Evolutionary conservation across 2,888 invertebrate species (phyloP).

Genomic region (Xylota sylvarum): DNA sequence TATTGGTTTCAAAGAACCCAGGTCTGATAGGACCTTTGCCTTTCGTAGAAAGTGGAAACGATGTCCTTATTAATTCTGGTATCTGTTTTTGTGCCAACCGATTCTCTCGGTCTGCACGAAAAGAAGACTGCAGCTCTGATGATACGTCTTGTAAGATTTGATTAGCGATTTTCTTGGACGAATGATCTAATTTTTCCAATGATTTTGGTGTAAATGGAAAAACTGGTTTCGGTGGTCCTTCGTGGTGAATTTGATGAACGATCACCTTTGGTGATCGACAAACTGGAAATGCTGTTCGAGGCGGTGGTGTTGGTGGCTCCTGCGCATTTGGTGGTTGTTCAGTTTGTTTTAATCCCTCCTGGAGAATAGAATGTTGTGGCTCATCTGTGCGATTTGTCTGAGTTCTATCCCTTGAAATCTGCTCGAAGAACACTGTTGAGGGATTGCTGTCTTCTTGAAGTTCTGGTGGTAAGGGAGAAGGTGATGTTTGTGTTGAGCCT

Average conservation of each 20-base stretch:
- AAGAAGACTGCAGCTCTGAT: constrained; percentile 47
- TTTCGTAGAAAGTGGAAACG: constrained; percentile 41
- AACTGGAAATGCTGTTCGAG: constrained; percentile 45
- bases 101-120: background rate
- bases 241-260: constrained; percentile 37
- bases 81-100: background rate
- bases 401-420: background rate
- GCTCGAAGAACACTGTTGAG: constrained; percentile 2
- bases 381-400: background rate
- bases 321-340: background rate
- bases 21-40: constrained; percentile 7
- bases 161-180: constrained; percentile 55
- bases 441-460: background rate
- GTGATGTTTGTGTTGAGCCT: constrained; percentile 11
- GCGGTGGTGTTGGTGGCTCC: background rate
- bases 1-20: constrained; percentile 42
- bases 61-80: constrained; percentile 2
- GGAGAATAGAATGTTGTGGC: constrained; percentile 21
- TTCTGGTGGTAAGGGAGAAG: background rate
- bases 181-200: constrained; percentile 33
- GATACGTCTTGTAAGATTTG: constrained; percentile 54
- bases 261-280: constrained; percentile 51
- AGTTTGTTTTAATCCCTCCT: constrained; percentile 24
- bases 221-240: constrained; percentile 6
- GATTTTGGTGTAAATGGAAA: constrained; percentile 61